Evolutionary conservation across 2,113 vertebrate genomes (phyloP).

Genomic region (Ibidorhyncha struthersii): DNA sequence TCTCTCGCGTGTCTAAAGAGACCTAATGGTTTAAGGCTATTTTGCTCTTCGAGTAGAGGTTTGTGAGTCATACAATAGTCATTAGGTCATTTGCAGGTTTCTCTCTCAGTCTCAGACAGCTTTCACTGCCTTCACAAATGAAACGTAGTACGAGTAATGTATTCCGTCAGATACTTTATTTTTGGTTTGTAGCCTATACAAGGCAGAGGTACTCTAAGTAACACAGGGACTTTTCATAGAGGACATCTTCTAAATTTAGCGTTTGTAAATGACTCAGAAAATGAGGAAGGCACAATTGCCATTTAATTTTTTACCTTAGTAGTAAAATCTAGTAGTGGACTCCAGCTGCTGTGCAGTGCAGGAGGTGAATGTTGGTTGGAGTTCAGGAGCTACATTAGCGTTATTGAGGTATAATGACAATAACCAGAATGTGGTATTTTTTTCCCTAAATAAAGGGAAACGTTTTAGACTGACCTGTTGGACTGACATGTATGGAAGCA

Average conservation of each 20-base stretch:
- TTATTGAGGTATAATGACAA: not conserved
- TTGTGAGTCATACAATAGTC: not conserved
- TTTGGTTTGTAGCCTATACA: not conserved
- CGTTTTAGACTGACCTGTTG: not conserved
- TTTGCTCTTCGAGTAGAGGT: not conserved
- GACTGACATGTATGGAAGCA: not conserved
- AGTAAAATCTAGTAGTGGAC: not conserved
- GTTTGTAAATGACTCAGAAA: not conserved
- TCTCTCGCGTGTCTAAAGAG: not conserved
- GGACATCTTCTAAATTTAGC: fast-evolving
- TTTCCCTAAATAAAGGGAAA: no score
- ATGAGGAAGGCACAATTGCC: not conserved
- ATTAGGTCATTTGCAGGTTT: not conserved
- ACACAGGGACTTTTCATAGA: not conserved
- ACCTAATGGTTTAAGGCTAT: not conserved
- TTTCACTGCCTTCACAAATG: not conserved
- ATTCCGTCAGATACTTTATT: not conserved
- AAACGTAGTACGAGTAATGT: not conserved
- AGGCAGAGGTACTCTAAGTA: not conserved
- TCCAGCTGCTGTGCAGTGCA: not conserved
- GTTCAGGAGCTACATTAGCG: not conserved
- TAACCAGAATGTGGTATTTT: not conserved
- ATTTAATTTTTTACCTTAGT: not conserved
- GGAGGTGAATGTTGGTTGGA: not conserved
- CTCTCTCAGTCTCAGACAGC: not conserved